These are phyloP conservation scores for Mus caroli DNA, from an alignment of 2,797 vertebrate genomes.

Conservation along the genomic window DNA sequence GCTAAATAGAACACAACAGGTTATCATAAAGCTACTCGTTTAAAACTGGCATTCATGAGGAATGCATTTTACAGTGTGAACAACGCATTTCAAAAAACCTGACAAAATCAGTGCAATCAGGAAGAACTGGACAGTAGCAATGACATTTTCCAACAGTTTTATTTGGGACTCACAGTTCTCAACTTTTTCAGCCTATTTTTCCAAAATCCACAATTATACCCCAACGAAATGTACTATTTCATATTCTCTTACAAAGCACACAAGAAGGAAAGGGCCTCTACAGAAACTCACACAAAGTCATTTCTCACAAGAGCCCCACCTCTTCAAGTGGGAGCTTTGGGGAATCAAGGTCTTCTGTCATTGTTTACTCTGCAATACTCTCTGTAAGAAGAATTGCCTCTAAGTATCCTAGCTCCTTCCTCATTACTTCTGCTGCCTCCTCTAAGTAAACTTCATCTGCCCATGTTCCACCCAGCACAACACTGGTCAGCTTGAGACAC, in stretches of 20 bases:
- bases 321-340: background rate
- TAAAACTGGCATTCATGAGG: background rate
- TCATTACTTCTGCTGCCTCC: background rate
- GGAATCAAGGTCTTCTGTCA: background rate
- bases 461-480: background rate
- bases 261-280: background rate
- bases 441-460: background rate
- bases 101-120: slow-evolving; percentile 39
- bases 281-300: background rate
- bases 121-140: background rate
- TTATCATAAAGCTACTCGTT: background rate
- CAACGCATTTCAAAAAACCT: background rate
- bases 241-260: slow-evolving; percentile 20
- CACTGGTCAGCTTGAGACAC: background rate
- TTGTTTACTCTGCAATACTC: background rate
- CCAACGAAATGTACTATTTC: slow-evolving; percentile 37
- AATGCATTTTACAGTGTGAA: background rate
- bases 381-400: background rate
- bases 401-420: background rate
- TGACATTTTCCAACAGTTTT: slow-evolving; percentile 24
- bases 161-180: background rate
- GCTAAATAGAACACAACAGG: background rate
- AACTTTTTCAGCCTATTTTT: slow-evolving; percentile 20
- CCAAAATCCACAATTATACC: background rate
- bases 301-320: background rate